Percentiles rank a stretch among this genome's conserved stretches.
Evolutionary conservation across 1,140 invertebrate genomes (phyloP).

Genomic region (Psix sp.): DNA sequence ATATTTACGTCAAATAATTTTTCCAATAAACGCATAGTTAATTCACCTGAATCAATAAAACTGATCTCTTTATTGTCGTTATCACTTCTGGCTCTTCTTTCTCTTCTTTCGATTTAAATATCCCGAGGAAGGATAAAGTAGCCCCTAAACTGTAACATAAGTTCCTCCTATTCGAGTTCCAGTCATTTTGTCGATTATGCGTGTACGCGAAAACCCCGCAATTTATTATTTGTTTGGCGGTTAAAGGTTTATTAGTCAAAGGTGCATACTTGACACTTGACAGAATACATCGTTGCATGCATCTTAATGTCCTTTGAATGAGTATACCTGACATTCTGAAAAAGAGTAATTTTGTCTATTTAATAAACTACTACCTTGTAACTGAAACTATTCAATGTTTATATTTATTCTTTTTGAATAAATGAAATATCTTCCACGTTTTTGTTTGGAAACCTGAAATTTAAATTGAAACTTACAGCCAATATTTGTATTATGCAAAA

Average conservation of each 20-base stretch:
- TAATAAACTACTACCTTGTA: no score
- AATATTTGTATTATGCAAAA: no score
- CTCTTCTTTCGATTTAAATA: constrained; percentile 47
- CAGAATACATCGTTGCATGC: constrained; percentile 21
- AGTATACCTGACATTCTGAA: constrained; percentile 38
- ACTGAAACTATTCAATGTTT: no score
- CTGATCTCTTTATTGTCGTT: constrained; percentile 47
- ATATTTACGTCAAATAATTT: constrained; percentile 26
- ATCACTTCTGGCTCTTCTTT: constrained; percentile 44
- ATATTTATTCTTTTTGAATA: no score
- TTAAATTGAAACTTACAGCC: no score
- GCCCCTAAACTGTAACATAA: constrained; percentile 25
- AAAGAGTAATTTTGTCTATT: background rate
- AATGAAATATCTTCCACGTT: no score
- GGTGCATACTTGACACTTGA: constrained; percentile 15
- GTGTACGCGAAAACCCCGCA: no score
- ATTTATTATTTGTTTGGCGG: constrained; percentile 4
- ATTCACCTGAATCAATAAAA: constrained; percentile 54
- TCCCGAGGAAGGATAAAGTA: constrained; percentile 41
- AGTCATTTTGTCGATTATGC: constrained; percentile 14
- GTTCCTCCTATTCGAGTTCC: constrained; percentile 14
- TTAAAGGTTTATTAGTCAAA: background rate
- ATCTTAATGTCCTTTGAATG: constrained; percentile 34
- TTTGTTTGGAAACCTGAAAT: no score
- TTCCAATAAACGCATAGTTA: constrained; percentile 2